Base-by-base conservation (phyloP, 2,113 vertebrate genomes). In the Promerops cafer region DNA sequence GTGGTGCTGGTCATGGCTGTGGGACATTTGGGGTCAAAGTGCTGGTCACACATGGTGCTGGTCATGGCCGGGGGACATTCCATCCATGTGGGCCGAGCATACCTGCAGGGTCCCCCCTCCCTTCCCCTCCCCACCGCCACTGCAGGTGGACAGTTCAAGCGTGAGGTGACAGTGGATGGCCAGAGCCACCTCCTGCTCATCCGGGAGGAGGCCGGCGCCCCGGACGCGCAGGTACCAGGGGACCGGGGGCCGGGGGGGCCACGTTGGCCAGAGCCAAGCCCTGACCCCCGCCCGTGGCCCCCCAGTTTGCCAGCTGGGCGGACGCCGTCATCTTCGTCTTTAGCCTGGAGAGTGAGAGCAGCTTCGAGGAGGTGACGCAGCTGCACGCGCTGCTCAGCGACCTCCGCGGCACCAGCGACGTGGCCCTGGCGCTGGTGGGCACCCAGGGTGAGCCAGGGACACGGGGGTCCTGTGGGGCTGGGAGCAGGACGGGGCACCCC, bases 251-350 rank as follows among this genome's bases (percentile, higher is more conserved):
- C 2, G 1, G 21, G n/a, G 57, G 50, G 31, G 21, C 39, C 8
- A 1, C 3, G 15, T 3, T 1, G 24, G 59, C 42, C 40, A 4
- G 64, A 24, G 22, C 52, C 17, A 3, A 18, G 49, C 57, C 85
- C 86, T 97, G 90, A 96, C 79, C 69, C 81, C 56, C 10, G 0
- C 59, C 93, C 44, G 15, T 24, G 30, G 50, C 90, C 75, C 50
- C 57, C 77, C 97, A 99, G 99, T 99, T 99, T 96, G 98, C 99
- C 97, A 98, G 98, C 97, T 99, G 99, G 99, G 98, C 98, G 18
- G 99, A 99, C 57, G 99, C 98, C 5, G 98, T 99, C 76, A 98
- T 99, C 96, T 98, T 99, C 91, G 99, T 99, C 95, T 99, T 99
- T 95, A 99, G 99, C 93, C 97, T 99, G 98, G 99, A 99, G 97